A percentile compares a stretch with the other conserved stretches of the same genome.
phyloP scores from a whole-genome alignment of 1,140 invertebrate species.

The Camponotus floridanus region DNA sequence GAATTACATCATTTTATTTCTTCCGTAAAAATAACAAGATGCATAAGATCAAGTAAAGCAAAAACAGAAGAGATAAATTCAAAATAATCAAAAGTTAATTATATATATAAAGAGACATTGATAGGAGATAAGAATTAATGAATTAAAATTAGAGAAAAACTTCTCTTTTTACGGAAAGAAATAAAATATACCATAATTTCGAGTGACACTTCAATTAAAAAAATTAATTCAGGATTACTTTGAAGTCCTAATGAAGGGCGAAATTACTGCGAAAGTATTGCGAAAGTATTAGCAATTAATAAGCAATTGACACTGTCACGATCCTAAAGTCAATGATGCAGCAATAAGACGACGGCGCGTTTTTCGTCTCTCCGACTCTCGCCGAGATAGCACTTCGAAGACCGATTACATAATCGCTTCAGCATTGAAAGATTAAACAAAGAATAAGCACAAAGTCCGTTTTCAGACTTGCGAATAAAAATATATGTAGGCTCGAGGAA shows the following conservation, averaged over 20 bases:
- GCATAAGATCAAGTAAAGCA: not conserved
- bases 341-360: constrained; percentile 64
- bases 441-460: not conserved
- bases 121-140: not conserved
- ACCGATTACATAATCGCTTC: not conserved
- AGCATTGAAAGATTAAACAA: not conserved
- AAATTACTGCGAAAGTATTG: constrained; percentile 16
- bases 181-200: constrained; percentile 25
- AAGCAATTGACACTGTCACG: constrained; percentile 42
- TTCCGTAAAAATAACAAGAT: not conserved
- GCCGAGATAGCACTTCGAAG: not conserved
- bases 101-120: not conserved
- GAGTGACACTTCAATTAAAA: not conserved
- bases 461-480: not conserved
- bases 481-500: too few relatives aligned
- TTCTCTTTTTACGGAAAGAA: not conserved
- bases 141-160: not conserved
- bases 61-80: not conserved
- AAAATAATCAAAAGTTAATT: constrained; percentile 13
- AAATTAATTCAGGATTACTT: not conserved
- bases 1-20: constrained; percentile 7
- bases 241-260: not conserved
- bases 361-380: constrained; percentile 50
- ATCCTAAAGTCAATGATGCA: constrained; percentile 67
- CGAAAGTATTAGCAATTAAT: constrained; percentile 72